Base-by-base conservation (phyloP, 1,140 invertebrate species). In the Drosophila dunni region DNA sequence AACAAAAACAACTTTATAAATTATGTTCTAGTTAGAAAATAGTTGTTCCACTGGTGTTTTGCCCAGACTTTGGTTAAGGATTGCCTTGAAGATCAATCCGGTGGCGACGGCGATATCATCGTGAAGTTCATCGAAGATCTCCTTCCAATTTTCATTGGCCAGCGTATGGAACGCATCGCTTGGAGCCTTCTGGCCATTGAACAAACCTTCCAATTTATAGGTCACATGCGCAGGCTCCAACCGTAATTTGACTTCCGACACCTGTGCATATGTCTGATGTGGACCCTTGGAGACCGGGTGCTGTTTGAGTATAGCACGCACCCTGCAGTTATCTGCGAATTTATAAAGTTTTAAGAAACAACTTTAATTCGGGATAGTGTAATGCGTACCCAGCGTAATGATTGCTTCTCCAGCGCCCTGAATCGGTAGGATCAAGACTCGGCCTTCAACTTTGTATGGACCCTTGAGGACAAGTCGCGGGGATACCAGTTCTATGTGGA, bases 381-480 rank as follows among this genome's bases (percentile, higher is more conserved):
- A 5, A 11, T 29, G 4, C 7, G 61, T 79, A 91, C 90, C 46
- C 15, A 91, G 53, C 0, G 24, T 33, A 13, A 91, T 91, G 36
- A 72, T 24, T 1, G 78, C 73, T 0, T 44, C 38, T n/a, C 94
- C 94, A 5, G 93, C 85, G 24, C 94, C 94, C n/a, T 91, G 83
- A 57, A 95, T 93, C 0, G 94, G 94, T 13, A 94, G 77, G 10
- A 94, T 90, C 1, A 95, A 81, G 7, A 95, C 86, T 64, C 91
- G 90, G 17, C 94, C 94, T 6, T 93, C 91, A 13, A 94, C 89
- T 7, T 75, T 78, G 66, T 95, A 95, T 9, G 93, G 90, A 6
- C 92, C 93, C 29, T 92, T 69, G 0, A 94, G 71, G 1, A 68
- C 74, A 1, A 94, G 69, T 63, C 75, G 65, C 0, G 80, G 84